Evolutionary conservation across 2,888 invertebrate species (phyloP).

Genomic region (Meghimatium bilineatum): DNA sequence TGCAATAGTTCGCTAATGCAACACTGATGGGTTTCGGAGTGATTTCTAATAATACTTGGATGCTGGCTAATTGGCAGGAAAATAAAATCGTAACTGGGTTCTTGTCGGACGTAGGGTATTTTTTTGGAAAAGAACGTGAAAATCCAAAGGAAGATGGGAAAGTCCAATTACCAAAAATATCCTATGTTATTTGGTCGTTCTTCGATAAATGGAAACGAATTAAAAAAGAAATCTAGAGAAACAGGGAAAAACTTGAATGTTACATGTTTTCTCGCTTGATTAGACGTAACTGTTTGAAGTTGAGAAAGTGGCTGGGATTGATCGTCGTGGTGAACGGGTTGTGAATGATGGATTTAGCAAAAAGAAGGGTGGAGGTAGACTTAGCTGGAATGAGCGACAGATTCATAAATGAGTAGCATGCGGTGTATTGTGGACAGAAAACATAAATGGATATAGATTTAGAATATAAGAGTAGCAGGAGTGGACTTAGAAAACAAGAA

Average conservation of each 20-base stretch:
- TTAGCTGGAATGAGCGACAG: no score
- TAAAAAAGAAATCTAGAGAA: background rate
- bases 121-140: background rate
- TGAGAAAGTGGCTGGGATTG: background rate
- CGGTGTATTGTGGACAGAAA: no score
- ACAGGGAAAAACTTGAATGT: background rate
- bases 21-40: constrained; percentile 21
- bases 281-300: background rate
- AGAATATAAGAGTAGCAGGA: no score
- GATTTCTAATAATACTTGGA: constrained; percentile 30
- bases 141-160: background rate
- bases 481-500: background rate
- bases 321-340: background rate
- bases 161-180: constrained; percentile 21
- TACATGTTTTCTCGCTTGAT: constrained; percentile 6
- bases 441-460: no score
- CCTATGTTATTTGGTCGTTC: constrained; percentile 12
- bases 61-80: constrained; percentile 41
- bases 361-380: no score
- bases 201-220: background rate
- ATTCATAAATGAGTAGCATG: no score
- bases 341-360: background rate
- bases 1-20: constrained; percentile 37
- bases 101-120: constrained; percentile 4
- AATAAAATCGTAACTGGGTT: constrained; percentile 36